Conservation (phyloP, 2,888 invertebrate species). For the Baccha elongata region DNA sequence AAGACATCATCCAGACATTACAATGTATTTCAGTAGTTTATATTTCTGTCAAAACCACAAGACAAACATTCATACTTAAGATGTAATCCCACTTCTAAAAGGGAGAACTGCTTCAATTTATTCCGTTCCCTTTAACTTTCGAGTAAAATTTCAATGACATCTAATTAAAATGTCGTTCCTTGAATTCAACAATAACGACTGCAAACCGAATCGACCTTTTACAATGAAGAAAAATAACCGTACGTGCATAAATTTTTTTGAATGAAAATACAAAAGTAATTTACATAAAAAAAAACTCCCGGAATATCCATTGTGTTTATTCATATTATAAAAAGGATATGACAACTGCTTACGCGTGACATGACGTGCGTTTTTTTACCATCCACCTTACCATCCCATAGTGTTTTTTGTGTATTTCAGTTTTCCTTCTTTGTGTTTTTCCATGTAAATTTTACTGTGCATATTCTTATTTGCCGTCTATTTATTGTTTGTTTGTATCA, state of each 20-base stretch:
- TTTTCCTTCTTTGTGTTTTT: slow-evolving; percentile 15
- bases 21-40: not conserved
- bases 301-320: slow-evolving; percentile 40
- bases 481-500: slow-evolving; percentile 56
- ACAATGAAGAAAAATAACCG: slow-evolving; percentile 4
- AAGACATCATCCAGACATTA: not conserved
- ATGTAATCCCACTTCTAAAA: not conserved
- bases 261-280: not conserved
- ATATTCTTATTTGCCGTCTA: slow-evolving; percentile 37
- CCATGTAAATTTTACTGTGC: slow-evolving; percentile 50
- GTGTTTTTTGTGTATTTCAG: slow-evolving; percentile 8
- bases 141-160: slow-evolving; percentile 27
- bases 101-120: not conserved
- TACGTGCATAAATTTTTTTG: slow-evolving; percentile 23
- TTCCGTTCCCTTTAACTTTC: slow-evolving; percentile 7
- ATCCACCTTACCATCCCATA: not conserved
- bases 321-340: slow-evolving; percentile 44
- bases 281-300: not conserved
- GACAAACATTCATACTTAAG: not conserved
- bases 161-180: slow-evolving; percentile 61
- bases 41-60: not conserved
- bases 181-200: not conserved
- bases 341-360: slow-evolving; percentile 63
- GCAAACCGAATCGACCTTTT: slow-evolving; percentile 11
- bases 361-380: slow-evolving; percentile 10